Base-by-base conservation (phyloP, 92 coral and sea anemone genomes). In the Porites evermanni region DNA sequence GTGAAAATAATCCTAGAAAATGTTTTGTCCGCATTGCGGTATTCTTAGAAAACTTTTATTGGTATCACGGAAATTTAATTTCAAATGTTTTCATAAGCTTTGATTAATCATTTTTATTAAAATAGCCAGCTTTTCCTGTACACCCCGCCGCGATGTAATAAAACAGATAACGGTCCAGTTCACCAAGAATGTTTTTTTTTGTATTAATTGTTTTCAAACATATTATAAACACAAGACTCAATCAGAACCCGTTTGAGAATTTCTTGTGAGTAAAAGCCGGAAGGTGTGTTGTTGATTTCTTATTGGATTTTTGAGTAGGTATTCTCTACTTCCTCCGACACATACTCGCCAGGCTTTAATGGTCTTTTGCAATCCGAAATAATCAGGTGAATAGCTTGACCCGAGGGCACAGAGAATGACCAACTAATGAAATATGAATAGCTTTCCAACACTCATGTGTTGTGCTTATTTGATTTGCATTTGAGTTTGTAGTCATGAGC, bases 131-230 rank as follows among this genome's bases (percentile, higher is more conserved):
- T 64, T 83, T 83, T 72, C 72, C 80, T 74, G 63, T 53, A 51
- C 88, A 47, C 88, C 88, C 88, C 88, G 83, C 59, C 51, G 88
- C 12, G 88, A 85, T 85, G 14, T 50, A 85, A 85, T 85, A 85
- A 85, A 29, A 23, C 21, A 76, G 77, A 75, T 77, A 85, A 85
- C 88, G 88, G 71, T 75, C 60, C 44, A 68, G 64, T 70, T 67
- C 77, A 59, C 82, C 59, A 38, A 76, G 69, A 84, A 75, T 76
- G 83, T 84, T 38, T 67, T 77, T 77, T 75, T 67, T 67, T 58
- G 21, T 38, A 80, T 83, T 61, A 73, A 60, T 83, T 61, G 79
- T 83, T 73, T 83, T 21, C 73, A 61, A 61, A 83, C 64, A 63
- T 73, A 73, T 63, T 70, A 83, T 29, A 38, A 38, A 38, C 47